Evolutionary conservation across 2,888 invertebrate species (phyloP), one percentile per base, ranked within the genome.

Genomic region (Xanthorhoe spadicearia): DNA sequence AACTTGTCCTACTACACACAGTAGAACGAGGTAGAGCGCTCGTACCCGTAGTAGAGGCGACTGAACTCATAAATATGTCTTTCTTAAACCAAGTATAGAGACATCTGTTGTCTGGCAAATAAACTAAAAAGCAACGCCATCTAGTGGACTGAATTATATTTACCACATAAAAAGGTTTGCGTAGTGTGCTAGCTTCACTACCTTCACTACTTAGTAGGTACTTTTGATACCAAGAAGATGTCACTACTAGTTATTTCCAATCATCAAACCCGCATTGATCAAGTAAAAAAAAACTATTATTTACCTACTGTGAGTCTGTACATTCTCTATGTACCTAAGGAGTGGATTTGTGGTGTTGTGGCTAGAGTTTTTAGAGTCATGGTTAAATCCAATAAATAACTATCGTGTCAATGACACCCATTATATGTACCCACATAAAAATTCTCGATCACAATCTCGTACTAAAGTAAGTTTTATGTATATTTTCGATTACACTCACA

Each of bases 21-120:
- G 46, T 52, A 57, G 52, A 54, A 71, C 73, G 65, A 68, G 66
- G 68, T 60, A 70, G 70, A 70, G 69, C 72, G 67, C 70, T 55
- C 54, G 74, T 49, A 68, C 65, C 38, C 66, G 70, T 55, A 59
- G 38, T 61, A 59, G 77, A 88, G 89, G 89, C 88, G 83, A 90
- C 80, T 89, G 90, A 90, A 91, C 92, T 85, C 90, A 90, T 92
- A 90, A 90, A 84, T 68, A 60, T 70, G 56, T 61, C 57, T 61
- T 55, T 46, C 43, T 32, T 55, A 54, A 66, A 51, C 66, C 67
- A 55, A 35, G 9, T 68, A 66, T 53, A 73, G 72, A 84, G 87
- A 80, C 90, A 87, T 84, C 90, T 90, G 69, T 56, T 56, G 62
- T 46, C 15, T 15, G 28, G 46, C n/a, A 0, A n/a, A 51, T 35